phyloP scores from a whole-genome alignment of 2,888 invertebrate genomes.

The Ennomos fuscantarius region DNA sequence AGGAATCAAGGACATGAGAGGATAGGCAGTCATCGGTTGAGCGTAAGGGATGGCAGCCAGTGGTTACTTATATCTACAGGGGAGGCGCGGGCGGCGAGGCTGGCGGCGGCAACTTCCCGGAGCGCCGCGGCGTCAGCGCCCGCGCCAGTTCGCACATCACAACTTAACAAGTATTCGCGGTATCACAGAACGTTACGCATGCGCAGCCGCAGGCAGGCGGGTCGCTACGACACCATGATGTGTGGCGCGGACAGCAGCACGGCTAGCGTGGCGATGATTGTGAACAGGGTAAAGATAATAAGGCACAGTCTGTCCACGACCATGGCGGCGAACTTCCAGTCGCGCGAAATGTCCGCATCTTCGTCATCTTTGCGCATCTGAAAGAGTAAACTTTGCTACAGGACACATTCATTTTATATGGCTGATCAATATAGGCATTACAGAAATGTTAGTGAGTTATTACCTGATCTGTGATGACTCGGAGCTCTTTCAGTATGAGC shows the following conservation, averaged over 20 bases:
- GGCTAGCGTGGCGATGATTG: constrained; percentile 98
- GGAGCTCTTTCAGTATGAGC: constrained; percentile 97
- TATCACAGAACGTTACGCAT: constrained; percentile 88
- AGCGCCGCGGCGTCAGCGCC: constrained; percentile 74
- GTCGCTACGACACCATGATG: constrained; percentile 95
- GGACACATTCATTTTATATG: not conserved
- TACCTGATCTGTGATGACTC: constrained; percentile 96
- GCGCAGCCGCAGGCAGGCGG: constrained; percentile 82
- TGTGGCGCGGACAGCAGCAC: constrained; percentile 98
- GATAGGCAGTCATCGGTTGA: constrained; percentile 75
- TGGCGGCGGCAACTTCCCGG: constrained; percentile 71
- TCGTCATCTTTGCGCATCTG: constrained; percentile 98
- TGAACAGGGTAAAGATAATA: constrained; percentile 99
- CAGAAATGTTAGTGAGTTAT: not conserved
- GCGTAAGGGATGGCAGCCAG: constrained; percentile 74
- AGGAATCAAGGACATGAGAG: constrained; percentile 60
- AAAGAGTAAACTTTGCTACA: constrained; percentile 41
- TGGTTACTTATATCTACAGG: constrained; percentile 75
- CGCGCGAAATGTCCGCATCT: constrained; percentile 96
- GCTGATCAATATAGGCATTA: not conserved
- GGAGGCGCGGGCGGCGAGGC: constrained; percentile 78
- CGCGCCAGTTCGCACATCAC: constrained; percentile 82
- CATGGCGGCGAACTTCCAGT: constrained; percentile 99
- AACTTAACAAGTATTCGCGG: constrained; percentile 89
- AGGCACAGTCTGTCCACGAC: constrained; percentile 99